Percentiles rank a stretch among this genome's conserved stretches.
Evolutionary conservation across 2,888 invertebrate species (phyloP).

Genomic region (Argyresthia goedartella): DNA sequence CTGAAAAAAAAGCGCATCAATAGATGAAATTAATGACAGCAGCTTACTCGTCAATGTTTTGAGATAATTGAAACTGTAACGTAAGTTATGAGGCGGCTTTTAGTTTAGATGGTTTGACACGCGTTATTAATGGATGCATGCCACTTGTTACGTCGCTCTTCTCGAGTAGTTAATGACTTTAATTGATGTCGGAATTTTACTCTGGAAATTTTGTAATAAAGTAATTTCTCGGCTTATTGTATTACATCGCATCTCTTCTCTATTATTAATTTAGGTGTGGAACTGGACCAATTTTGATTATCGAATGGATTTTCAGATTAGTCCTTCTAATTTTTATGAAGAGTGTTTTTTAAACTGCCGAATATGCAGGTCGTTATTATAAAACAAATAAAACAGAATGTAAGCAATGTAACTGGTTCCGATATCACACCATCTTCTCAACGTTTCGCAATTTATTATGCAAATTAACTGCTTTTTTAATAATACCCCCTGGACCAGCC

Average conservation of each 20-base stretch:
- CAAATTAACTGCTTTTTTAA: slow-evolving; percentile 24
- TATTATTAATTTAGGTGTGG: too few relatives aligned
- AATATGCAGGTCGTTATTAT: background rate
- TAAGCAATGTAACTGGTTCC: slow-evolving; percentile 3
- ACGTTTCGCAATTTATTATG: slow-evolving; percentile 22
- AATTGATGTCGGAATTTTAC: slow-evolving; percentile 14
- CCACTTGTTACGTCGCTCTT: slow-evolving; percentile 6
- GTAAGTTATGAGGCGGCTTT: slow-evolving; percentile 15
- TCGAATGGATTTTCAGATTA: background rate
- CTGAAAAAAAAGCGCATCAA: slow-evolving; percentile 19
- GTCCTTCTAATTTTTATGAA: background rate
- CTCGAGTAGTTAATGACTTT: slow-evolving; percentile 18
- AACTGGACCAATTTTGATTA: too few relatives aligned
- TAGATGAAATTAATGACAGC: slow-evolving; percentile 24
- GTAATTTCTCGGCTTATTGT: background rate
- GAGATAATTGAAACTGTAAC: slow-evolving; percentile 24
- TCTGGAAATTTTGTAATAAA: slow-evolving; percentile 17
- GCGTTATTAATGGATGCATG: slow-evolving; percentile 12
- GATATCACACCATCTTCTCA: slow-evolving; percentile 5
- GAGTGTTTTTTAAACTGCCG: background rate
- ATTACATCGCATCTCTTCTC: too few relatives aligned
- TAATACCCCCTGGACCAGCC: slow-evolving; percentile 15
- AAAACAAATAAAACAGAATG: background rate
- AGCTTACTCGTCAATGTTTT: slow-evolving; percentile 19
- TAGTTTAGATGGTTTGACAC: slow-evolving; percentile 12